Evolutionary conservation across 2,797 vertebrate genomes (phyloP).

Genomic region (Diglossa cyanea): DNA sequence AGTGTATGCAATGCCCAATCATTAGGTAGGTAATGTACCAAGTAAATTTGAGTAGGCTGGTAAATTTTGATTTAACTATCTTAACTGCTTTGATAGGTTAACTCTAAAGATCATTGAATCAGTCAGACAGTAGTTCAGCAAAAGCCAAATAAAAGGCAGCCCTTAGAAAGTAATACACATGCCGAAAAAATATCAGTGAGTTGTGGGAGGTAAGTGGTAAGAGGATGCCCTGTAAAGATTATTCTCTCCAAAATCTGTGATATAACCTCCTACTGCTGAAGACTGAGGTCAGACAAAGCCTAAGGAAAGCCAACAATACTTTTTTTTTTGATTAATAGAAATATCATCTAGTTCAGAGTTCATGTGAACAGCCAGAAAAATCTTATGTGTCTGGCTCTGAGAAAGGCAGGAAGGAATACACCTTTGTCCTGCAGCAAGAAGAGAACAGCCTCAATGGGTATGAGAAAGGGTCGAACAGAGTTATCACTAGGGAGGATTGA

Average conservation of each 20-base stretch:
- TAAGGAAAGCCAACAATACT: not conserved
- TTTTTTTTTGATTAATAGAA: not conserved
- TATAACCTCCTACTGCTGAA: not conserved
- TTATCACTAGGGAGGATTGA: not conserved
- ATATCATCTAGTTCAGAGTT: not conserved
- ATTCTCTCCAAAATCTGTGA: not conserved
- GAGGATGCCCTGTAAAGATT: not conserved
- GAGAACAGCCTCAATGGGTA: not conserved
- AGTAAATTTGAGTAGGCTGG: conserved; percentile 20
- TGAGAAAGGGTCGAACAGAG: not conserved
- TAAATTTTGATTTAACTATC: conserved; percentile 44
- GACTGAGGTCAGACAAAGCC: not conserved
- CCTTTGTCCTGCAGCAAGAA: not conserved
- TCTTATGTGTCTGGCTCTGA: not conserved
- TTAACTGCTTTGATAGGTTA: conserved; percentile 20
- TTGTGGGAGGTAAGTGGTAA: not conserved
- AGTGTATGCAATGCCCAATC: not conserved
- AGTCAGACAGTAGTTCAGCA: not conserved
- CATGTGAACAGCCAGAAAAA: not conserved
- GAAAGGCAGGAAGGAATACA: not conserved
- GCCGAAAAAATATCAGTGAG: not conserved
- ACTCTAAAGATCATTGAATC: conserved; percentile 23
- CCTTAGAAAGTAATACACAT: not conserved
- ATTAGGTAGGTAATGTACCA: conserved; percentile 41
- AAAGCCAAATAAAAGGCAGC: not conserved